Conservation (phyloP, 2,113 vertebrate species). For the Guaruba guarouba region DNA sequence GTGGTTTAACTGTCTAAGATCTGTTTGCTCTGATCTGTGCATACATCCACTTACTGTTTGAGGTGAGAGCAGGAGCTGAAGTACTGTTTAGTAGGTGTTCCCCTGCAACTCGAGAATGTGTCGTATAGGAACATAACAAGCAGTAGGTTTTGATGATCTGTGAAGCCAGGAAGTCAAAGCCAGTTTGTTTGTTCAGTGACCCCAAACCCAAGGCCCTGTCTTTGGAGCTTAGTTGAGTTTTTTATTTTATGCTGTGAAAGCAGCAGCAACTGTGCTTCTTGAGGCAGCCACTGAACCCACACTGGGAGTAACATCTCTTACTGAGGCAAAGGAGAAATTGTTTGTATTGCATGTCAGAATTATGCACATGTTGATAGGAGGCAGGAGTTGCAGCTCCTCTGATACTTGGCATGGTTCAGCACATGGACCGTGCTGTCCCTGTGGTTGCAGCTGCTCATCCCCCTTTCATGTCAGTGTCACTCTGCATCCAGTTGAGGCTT, state of each 20-base stretch:
- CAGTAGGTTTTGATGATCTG: neutral
- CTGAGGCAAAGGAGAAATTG: neutral
- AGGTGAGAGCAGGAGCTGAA: neutral
- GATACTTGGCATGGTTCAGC: neutral
- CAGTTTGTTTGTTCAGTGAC: neutral
- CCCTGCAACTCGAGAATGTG: neutral
- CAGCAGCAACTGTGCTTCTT: neutral
- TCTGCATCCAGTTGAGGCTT: neutral
- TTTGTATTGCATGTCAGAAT: neutral
- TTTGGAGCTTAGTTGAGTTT: neutral
- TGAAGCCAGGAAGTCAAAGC: neutral
- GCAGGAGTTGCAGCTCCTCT: neutral
- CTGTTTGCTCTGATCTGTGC: neutral
- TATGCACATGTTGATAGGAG: neutral
- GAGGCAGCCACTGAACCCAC: neutral
- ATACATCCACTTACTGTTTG: neutral
- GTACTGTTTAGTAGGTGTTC: neutral
- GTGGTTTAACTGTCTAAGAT: neutral
- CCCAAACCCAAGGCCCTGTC: neutral
- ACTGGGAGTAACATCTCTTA: neutral
- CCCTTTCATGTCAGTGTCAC: neutral
- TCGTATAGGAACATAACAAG: neutral
- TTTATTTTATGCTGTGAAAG: neutral
- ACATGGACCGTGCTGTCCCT: rapidly evolving
- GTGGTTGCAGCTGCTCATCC: neutral